Conservation (phyloP, 2,113 vertebrate species). For the Trichomycterus rosablanca region DNA sequence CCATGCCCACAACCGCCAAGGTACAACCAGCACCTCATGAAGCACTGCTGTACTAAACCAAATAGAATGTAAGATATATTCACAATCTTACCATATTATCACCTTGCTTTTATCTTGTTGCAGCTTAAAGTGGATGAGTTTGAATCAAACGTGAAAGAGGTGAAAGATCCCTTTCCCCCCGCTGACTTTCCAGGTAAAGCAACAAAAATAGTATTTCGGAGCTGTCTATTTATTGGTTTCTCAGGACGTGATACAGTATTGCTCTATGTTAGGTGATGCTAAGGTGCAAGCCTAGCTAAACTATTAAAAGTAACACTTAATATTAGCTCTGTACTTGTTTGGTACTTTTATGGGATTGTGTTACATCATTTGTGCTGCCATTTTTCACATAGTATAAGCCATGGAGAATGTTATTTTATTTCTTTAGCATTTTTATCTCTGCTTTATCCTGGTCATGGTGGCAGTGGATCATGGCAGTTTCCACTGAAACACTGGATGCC, state of each 20-base stretch:
- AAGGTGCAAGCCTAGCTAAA: slow-evolving; percentile 25
- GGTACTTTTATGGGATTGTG: slow-evolving; percentile 39
- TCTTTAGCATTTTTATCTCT: no score
- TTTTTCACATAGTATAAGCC: no score
- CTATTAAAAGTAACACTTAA: slow-evolving; percentile 36
- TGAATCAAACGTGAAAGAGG: slow-evolving; percentile 95
- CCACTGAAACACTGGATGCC: no score
- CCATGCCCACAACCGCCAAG: slow-evolving; percentile 93
- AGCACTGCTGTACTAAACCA: background rate
- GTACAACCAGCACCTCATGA: slow-evolving; percentile 51
- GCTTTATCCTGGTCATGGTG: no score
- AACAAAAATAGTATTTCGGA: no score
- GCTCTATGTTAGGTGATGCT: slow-evolving; percentile 14
- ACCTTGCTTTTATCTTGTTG: slow-evolving; percentile 16
- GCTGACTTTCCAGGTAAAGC: slow-evolving; percentile 96
- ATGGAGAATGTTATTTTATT: no score
- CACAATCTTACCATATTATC: slow-evolving; percentile 7
- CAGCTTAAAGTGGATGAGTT: slow-evolving; percentile 97
- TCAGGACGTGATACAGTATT: background rate
- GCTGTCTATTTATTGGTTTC: no score
- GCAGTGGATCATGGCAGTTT: no score
- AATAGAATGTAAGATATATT: no score
- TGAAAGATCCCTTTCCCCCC: slow-evolving; percentile 96
- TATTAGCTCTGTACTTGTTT: slow-evolving; percentile 15
- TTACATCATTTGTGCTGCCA: slow-evolving; percentile 42